Evolutionary conservation across 2,888 invertebrate genomes (phyloP).

Genomic region (Coenonympha glycerion): DNA sequence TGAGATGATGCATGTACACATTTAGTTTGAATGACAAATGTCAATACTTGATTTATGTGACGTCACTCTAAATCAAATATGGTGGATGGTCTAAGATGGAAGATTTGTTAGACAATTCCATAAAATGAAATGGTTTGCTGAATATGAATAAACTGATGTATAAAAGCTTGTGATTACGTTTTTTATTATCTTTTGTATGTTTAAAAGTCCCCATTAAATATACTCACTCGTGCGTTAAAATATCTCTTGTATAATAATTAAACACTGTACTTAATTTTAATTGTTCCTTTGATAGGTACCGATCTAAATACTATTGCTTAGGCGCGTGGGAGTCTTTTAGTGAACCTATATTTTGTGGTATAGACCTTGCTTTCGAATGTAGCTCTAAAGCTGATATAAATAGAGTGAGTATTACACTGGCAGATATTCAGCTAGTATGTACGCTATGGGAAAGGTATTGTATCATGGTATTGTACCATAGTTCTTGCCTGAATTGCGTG

Average conservation of each 20-base stretch:
- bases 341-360: not conserved
- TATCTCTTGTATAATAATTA: not conserved
- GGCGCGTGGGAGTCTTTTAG: conserved; percentile 3
- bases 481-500: conserved; percentile 13
- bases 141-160: too few species aligned
- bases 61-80: too few species aligned
- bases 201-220: too few species aligned
- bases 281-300: conserved; percentile 3
- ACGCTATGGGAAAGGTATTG: conserved; percentile 17
- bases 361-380: not conserved
- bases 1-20: too few species aligned
- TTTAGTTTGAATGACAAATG: too few species aligned
- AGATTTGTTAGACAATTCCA: too few species aligned
- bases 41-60: too few species aligned
- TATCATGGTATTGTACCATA: conserved; percentile 13
- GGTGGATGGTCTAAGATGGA: too few species aligned
- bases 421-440: not conserved
- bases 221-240: not conserved
- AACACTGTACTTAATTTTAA: not conserved
- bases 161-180: too few species aligned
- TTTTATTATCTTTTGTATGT: too few species aligned
- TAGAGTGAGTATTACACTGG: not conserved
- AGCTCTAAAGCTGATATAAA: not conserved
- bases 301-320: conserved; percentile 11
- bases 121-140: too few species aligned